Evolutionary conservation across 2,113 vertebrate species (phyloP), one percentile per base, ranked within the genome.

Genomic region (Rhombomys opimus): DNA sequence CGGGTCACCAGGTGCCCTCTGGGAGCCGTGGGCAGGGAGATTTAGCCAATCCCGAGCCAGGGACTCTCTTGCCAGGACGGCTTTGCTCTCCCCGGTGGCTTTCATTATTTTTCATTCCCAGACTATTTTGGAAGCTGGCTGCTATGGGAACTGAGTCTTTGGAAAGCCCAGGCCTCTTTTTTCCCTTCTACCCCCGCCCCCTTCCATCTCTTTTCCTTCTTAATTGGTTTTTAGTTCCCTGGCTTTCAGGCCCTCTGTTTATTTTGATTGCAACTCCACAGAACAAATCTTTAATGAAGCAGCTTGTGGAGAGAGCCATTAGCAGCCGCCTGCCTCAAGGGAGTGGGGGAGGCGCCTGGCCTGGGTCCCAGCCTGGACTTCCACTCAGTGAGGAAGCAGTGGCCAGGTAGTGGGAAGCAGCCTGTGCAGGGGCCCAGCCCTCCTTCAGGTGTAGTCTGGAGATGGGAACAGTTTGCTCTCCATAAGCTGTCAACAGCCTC

Each of bases 271-370:
- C 90, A 93, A 96, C 98, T 97, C 98, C 54, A 95, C 98, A 97
- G 97, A 98, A 97, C 95, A 98, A 97, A 98, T 97, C 93, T 97
- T 98, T 98, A 98, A 99, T 98, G 98, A 98, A 92, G 85, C 67
- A 96, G 97, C 97, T 98, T 97, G 94, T 94, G 95, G 95, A 95
- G 97, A 97, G 98, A 97, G 96, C 98, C 98, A 98, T 98, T 98
- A 98, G 98, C 95, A 98, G 96, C 95, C 57, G 97, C 98, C 98
- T 97, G 95, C 98, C 98, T 98, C 52, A 57, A 95, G 94, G 92
- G 98, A 93, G 77, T 81, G 77, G 88, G 84, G 73, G 96, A 96
- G 97, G 97, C 68, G 88, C 90, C 77, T 96, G 97, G 96, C 97
- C 96, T 4, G 67, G 96, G 96, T 89, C 50, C 73, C 95, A 13